These are phyloP conservation scores for Prenolepis imparis DNA, from an alignment of 2,888 invertebrate species.

Conservation along the genomic window DNA sequence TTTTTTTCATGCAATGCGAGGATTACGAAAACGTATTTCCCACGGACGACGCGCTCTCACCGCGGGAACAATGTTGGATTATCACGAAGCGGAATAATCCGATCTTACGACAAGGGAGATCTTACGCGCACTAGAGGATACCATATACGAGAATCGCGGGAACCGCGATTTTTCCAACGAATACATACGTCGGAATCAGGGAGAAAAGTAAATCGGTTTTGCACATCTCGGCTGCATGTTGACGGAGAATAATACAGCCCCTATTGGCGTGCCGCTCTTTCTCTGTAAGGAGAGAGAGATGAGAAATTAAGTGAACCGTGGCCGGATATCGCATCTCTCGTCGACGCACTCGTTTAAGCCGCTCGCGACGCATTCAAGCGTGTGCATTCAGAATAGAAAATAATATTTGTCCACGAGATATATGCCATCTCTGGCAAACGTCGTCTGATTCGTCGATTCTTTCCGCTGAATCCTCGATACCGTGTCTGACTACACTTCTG, in stretches of 20 bases:
- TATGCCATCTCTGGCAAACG: conserved; percentile 54
- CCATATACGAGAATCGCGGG: conserved; percentile 36
- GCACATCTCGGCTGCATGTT: conserved; percentile 64
- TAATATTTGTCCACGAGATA: conserved; percentile 74
- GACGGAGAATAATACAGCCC: conserved; percentile 70
- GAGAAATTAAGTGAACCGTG: conserved; percentile 78
- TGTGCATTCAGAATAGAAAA: conserved; percentile 74
- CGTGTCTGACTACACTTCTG: conserved; percentile 52
- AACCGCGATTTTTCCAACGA: conserved; percentile 50
- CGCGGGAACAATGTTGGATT: conserved; percentile 51
- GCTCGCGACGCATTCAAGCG: conserved; percentile 69
- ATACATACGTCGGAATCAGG: conserved; percentile 51
- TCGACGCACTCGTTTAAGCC: conserved; percentile 70
- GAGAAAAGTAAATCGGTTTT: conserved; percentile 69
- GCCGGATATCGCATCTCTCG: conserved; percentile 67
- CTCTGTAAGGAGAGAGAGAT: conserved; percentile 64
- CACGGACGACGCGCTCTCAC: conserved; percentile 32
- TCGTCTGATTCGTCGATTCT: conserved; percentile 56
- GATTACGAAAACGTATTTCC: conserved; percentile 51
- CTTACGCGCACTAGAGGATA: conserved; percentile 31
- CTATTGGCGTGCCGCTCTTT: conserved; percentile 59
- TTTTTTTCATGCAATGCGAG: conserved; percentile 21
- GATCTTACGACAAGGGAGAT: conserved; percentile 49
- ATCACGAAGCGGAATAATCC: conserved; percentile 55
- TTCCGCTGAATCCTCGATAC: conserved; percentile 53